phyloP scores from a whole-genome alignment of 1,140 invertebrate genomes.

The Aporrectodea caliginosa region DNA sequence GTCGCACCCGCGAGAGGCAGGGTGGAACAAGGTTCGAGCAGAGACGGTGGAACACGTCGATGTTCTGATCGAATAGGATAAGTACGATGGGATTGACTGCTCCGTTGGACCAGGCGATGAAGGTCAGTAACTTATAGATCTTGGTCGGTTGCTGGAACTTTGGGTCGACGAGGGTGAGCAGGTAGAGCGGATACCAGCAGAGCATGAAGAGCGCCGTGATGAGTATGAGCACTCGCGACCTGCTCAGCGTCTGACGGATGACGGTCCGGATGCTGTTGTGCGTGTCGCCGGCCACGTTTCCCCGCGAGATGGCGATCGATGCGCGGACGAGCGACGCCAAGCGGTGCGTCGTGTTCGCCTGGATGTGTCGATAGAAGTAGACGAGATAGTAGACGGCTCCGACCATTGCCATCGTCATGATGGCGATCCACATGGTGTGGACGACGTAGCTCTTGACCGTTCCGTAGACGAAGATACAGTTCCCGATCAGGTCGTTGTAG shows the following conservation, averaged over 20 bases:
- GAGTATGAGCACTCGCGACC: conserved; percentile 49
- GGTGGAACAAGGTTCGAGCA: neutral
- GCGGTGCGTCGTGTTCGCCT: conserved; percentile 48
- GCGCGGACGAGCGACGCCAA: conserved; percentile 50
- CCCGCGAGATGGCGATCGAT: conserved; percentile 44
- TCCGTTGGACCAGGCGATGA: conserved; percentile 54
- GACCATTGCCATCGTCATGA: conserved; percentile 47
- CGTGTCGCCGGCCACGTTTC: conserved; percentile 8
- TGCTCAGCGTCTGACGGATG: conserved; percentile 44
- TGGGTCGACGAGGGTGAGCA: conserved; percentile 49
- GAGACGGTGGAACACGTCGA: conserved; percentile 44
- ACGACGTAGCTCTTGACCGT: conserved; percentile 51
- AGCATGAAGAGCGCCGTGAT: conserved; percentile 46
- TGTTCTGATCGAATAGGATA: conserved; percentile 49
- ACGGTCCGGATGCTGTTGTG: conserved; percentile 26
- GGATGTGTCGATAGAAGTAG: conserved; percentile 51
- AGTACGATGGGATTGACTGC: conserved; percentile 50
- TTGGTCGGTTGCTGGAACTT: conserved; percentile 48
- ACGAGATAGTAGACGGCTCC: conserved; percentile 47
- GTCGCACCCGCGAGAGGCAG: neutral
- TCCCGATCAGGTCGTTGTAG: conserved; percentile 51
- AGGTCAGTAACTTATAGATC: conserved; percentile 52
- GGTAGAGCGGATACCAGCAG: conserved; percentile 54
- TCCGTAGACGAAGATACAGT: conserved; percentile 51
- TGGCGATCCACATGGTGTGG: conserved; percentile 54